Conservation (phyloP, 1,140 invertebrate genomes). For the Pemphigus obesinymphae region DNA sequence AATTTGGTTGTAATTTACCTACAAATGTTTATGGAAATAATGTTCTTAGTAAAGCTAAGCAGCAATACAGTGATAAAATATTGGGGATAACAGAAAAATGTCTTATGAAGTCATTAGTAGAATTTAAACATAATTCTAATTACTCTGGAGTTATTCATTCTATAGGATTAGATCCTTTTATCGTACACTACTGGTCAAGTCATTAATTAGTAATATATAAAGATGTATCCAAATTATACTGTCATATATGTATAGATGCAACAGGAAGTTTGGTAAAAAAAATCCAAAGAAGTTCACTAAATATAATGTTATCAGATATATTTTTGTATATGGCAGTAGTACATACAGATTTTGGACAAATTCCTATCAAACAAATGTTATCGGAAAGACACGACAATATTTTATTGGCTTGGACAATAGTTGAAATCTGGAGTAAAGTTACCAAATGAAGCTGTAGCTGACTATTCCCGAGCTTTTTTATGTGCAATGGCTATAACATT, state of each 20-base stretch:
- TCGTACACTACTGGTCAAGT: neutral
- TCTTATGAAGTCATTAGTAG: neutral
- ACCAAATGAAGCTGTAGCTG: neutral
- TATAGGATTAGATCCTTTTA: neutral
- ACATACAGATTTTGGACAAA: neutral
- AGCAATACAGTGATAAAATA: neutral
- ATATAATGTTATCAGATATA: neutral
- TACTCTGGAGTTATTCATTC: neutral
- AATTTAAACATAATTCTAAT: neutral
- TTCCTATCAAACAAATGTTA: neutral
- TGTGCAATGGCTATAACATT: neutral
- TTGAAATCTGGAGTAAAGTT: neutral
- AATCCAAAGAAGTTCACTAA: neutral
- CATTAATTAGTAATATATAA: neutral
- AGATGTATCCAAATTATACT: neutral
- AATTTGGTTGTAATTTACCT: neutral
- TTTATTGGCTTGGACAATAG: neutral
- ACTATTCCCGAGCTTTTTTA: neutral
- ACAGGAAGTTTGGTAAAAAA: neutral
- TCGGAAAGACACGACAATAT: neutral
- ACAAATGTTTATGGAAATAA: neutral
- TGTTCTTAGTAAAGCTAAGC: neutral
- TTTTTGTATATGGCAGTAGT: neutral
- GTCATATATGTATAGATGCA: neutral
- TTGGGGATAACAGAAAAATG: neutral